A percentile compares a stretch with the other conserved stretches of the same genome.
phyloP scores from a whole-genome alignment of 2,888 invertebrate genomes.

The Norana najaformis region DNA sequence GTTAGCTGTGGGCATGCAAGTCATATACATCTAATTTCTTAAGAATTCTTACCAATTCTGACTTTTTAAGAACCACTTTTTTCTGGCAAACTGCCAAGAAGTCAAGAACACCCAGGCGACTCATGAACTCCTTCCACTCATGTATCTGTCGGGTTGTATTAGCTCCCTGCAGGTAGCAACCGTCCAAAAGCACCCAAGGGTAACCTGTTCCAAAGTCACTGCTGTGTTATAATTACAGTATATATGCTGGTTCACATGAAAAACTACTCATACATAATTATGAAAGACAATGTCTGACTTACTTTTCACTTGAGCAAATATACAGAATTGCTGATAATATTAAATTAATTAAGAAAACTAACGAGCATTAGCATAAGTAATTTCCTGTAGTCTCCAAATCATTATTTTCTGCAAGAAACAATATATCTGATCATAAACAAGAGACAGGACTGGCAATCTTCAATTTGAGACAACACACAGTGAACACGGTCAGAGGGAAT shows the following conservation, averaged over 20 bases:
- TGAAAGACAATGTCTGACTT: background rate
- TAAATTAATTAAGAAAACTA: background rate
- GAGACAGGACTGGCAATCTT: background rate
- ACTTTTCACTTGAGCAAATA: too few relatives aligned
- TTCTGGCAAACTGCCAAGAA: constrained; percentile 49
- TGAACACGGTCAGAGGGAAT: background rate
- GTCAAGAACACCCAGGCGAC: constrained; percentile 53
- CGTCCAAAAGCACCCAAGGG: constrained; percentile 55
- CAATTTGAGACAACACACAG: too few relatives aligned
- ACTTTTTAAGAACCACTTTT: constrained; percentile 44
- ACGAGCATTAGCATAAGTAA: background rate
- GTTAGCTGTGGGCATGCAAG: background rate
- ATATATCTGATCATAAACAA: background rate
- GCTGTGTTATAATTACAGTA: background rate
- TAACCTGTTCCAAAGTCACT: constrained; percentile 49
- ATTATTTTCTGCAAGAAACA: background rate
- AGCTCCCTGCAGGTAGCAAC: constrained; percentile 49
- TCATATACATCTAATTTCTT: constrained; percentile 19
- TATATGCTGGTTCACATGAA: background rate
- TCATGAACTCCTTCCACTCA: constrained; percentile 55
- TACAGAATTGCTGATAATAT: background rate
- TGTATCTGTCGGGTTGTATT: constrained; percentile 39
- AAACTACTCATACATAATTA: background rate
- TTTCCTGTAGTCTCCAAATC: background rate
- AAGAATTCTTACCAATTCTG: constrained; percentile 44